Percentiles rank a stretch among this genome's conserved stretches.
phyloP scores from a whole-genome alignment of 2,888 invertebrate species.

The Melipona bicolor region DNA sequence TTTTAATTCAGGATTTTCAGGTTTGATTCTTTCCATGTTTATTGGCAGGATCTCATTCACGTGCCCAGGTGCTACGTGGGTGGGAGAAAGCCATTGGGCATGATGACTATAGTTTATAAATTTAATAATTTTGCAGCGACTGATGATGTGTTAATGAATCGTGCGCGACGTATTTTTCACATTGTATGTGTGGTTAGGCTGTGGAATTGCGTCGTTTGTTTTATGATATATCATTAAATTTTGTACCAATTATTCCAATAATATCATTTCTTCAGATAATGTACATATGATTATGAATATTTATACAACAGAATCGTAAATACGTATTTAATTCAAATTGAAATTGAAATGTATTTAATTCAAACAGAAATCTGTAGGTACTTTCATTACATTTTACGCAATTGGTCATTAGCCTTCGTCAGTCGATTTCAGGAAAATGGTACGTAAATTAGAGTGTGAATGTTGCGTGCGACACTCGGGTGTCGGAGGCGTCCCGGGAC shows the following conservation, averaged over 20 bases:
- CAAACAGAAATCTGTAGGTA: neutral
- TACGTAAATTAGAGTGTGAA: neutral
- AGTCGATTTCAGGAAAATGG: constrained; percentile 1
- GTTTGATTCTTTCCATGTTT: neutral
- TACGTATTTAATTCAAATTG: neutral
- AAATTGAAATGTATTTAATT: neutral
- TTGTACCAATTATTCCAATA: too few relatives aligned
- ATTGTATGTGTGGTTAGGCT: constrained; percentile 10
- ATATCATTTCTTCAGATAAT: neutral
- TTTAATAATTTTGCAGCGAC: neutral
- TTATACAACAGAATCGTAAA: too few relatives aligned
- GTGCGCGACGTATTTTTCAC: constrained; percentile 16
- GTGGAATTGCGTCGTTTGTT: neutral
- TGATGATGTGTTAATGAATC: neutral
- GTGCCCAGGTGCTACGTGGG: constrained; percentile 17
- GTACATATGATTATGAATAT: neutral
- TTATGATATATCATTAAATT: too few relatives aligned
- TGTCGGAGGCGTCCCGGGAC: neutral
- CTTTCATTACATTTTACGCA: neutral
- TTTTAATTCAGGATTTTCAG: constrained; percentile 3
- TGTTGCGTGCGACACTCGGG: neutral
- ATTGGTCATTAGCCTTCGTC: neutral
- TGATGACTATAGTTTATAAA: neutral
- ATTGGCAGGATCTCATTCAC: neutral
- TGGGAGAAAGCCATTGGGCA: neutral